These are phyloP conservation scores for Bombus impatiens DNA, from an alignment of 1,140 invertebrate species.

Conservation along the genomic window DNA sequence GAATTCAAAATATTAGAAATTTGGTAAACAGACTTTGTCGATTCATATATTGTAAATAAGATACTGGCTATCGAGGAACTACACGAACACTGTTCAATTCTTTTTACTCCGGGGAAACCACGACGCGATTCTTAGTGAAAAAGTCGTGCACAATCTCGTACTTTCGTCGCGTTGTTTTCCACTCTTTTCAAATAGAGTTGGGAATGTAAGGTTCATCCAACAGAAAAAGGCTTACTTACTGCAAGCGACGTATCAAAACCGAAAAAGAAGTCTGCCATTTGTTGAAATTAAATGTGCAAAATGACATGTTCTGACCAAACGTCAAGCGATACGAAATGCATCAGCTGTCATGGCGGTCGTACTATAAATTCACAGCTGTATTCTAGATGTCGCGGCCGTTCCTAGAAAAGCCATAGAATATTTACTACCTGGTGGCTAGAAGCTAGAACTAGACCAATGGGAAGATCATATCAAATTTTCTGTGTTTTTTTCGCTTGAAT, in stretches of 20 bases:
- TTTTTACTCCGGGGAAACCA: slow-evolving; percentile 23
- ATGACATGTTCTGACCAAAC: slow-evolving; percentile 84
- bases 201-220: background rate
- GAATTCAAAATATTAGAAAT: background rate
- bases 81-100: background rate
- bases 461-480: background rate
- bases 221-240: slow-evolving; percentile 83
- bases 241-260: slow-evolving; percentile 88
- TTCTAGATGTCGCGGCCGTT: slow-evolving; percentile 60
- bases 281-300: slow-evolving; percentile 86
- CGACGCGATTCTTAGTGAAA: slow-evolving; percentile 61
- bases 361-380: slow-evolving; percentile 66
- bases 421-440: background rate
- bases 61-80: background rate
- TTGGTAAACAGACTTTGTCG: background rate
- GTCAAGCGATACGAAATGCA: slow-evolving; percentile 71
- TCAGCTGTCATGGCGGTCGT: slow-evolving; percentile 79
- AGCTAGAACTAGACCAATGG: background rate
- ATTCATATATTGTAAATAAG: background rate
- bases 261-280: slow-evolving; percentile 93
- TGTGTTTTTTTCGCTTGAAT: background rate
- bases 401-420: background rate
- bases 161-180: background rate
- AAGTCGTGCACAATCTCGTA: slow-evolving; percentile 8
- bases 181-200: no score